Evolutionary conservation across 2,797 vertebrate species (phyloP), one percentile per base, ranked within the genome.

Genomic region (Selene dorsalis): DNA sequence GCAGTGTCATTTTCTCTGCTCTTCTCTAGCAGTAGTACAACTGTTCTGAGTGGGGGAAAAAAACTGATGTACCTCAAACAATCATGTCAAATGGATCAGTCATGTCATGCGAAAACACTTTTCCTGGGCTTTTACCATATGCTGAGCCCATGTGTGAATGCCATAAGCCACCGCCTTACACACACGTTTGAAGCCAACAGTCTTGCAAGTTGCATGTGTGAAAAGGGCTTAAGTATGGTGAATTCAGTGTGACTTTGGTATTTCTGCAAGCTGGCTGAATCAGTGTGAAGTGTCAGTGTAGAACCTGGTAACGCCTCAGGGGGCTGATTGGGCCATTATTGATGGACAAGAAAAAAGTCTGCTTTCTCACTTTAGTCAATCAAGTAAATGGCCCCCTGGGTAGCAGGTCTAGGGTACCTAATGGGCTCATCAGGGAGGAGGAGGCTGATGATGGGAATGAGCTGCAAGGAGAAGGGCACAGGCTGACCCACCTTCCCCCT

Each of bases 281-380:
- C 88, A 85, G 84, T 64, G 72, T 87, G 77, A 75, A 86, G 83
- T 90, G 90, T 88, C 83, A 71, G 73, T 79, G 75, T 79, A 73
- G 83, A 90, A 79, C 57, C 65, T 77, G 83, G 83, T 64, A 87
- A 84, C 60, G 9, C 87, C 86, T 84, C 84, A 60, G 87, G 92
- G 83, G 91, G 90, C 90, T 94, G 94, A 95, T 95, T 94, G 91
- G 87, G 65, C 92, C 84, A 85, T 93, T 94, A 94, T 93, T 93
- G 93, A 94, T 90, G 86, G 91, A 91, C 89, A 85, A 87, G 84
- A 84, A 90, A 92, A 93, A 92, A 86, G 82, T 86, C 84, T 87
- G 84, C 88, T 89, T 93, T 93, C 91, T 92, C 91, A 92, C 90
- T 91, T 91, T 83, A 92, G 91, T 94, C 92, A 94, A 93, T 95